phyloP scores from a whole-genome alignment of 1,140 invertebrate species.

The Aradophagus sp. region DNA sequence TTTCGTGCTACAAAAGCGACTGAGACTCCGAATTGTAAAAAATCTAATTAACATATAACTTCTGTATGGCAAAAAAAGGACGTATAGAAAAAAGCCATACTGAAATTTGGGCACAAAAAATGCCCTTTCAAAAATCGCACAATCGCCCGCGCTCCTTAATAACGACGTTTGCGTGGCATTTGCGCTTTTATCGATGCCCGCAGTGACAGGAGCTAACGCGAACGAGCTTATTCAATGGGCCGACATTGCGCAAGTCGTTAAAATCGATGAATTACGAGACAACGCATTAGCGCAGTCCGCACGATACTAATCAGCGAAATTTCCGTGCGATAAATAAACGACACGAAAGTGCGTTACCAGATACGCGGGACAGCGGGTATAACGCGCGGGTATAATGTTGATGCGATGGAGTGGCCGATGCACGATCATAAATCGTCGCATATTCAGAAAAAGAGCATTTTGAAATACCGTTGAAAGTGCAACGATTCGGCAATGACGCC shows the following conservation, averaged over 20 bases:
- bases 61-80: no score
- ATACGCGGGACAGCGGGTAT: slow-evolving; percentile 62
- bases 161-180: slow-evolving; percentile 53
- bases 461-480: slow-evolving; percentile 56
- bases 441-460: slow-evolving; percentile 60
- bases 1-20: no score
- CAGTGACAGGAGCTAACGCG: slow-evolving; percentile 53
- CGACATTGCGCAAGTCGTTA: slow-evolving; percentile 66
- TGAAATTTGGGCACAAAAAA: no score
- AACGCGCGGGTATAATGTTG: slow-evolving; percentile 64
- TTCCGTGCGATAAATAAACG: slow-evolving; percentile 69
- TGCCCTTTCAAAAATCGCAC: no score
- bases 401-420: slow-evolving; percentile 67
- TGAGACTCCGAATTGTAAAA: no score
- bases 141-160: slow-evolving; percentile 42
- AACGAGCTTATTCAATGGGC: slow-evolving; percentile 68
- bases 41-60: no score
- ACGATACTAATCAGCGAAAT: slow-evolving; percentile 74
- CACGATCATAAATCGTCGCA: slow-evolving; percentile 67
- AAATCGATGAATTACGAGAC: slow-evolving; percentile 74
- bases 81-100: no score
- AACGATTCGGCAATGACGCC: slow-evolving; percentile 52
- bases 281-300: slow-evolving; percentile 73
- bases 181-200: slow-evolving; percentile 54
- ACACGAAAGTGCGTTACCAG: slow-evolving; percentile 65